phyloP scores from a whole-genome alignment of 2,113 vertebrate genomes.

The Coryphaenoides rupestris region DNA sequence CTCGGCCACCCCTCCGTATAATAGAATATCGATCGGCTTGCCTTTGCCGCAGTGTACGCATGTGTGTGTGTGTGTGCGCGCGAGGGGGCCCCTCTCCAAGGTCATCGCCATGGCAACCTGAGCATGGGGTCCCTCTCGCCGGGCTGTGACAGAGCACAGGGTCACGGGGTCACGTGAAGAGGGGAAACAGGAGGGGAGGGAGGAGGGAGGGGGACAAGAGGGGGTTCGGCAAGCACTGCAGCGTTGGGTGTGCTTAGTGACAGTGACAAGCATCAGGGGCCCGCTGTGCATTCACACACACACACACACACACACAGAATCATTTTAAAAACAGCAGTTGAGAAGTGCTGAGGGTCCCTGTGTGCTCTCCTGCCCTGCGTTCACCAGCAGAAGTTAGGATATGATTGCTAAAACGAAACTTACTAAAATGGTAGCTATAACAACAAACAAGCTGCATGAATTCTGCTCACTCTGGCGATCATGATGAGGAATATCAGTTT shows the following conservation, averaged over 20 bases:
- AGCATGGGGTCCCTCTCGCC: conserved; percentile 56
- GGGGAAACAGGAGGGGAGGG: conserved; percentile 28
- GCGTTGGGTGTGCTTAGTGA: conserved; percentile 24
- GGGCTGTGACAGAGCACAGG: conserved; percentile 60
- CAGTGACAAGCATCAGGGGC: conserved; percentile 18
- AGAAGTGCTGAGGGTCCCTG: no score
- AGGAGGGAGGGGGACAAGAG: conserved; percentile 25
- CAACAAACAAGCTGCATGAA: no score
- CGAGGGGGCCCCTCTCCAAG: conserved; percentile 65
- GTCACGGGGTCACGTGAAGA: conserved; percentile 59
- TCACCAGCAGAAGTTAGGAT: no score
- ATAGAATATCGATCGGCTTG: conserved; percentile 77
- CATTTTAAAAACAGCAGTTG: conserved; percentile 9
- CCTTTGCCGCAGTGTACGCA: conserved; percentile 68
- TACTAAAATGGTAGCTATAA: no score
- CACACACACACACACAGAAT: conserved; percentile 26
- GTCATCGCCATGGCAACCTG: conserved; percentile 74
- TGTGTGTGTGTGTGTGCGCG: conserved; percentile 20
- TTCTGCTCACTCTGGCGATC: no score
- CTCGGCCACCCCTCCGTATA: conserved; percentile 60
- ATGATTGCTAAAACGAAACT: no score
- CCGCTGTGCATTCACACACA: conserved; percentile 36
- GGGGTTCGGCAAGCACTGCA: conserved; percentile 43
- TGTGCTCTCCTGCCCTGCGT: no score
- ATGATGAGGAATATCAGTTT: no score